These are phyloP conservation scores for Paedocypris sp. DNA, from an alignment of 2,113 vertebrate genomes.

Conservation along the genomic window DNA sequence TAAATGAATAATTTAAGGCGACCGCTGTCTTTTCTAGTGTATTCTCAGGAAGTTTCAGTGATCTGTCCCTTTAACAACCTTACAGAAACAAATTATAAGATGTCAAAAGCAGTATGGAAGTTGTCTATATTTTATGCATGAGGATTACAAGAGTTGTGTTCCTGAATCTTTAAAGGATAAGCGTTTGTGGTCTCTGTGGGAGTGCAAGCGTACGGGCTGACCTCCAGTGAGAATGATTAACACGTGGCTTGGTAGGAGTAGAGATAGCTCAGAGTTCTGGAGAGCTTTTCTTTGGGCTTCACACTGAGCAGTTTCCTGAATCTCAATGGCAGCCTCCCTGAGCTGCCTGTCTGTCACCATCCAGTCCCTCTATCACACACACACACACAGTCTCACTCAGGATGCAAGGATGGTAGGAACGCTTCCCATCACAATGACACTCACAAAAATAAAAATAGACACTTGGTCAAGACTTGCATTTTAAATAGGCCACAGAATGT, in stretches of 20 bases:
- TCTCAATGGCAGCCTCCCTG: slow-evolving; percentile 44
- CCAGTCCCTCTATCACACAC: slow-evolving; percentile 44
- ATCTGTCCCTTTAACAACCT: slow-evolving; percentile 18
- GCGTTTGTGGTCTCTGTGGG: not conserved
- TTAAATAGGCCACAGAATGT: not conserved
- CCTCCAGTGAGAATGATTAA: slow-evolving; percentile 50
- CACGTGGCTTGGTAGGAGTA: slow-evolving; percentile 47
- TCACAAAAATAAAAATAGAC: not conserved
- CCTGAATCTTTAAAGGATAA: not conserved
- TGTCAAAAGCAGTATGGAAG: not conserved
- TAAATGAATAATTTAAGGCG: no score
- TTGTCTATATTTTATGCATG: not conserved
- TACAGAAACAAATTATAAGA: not conserved
- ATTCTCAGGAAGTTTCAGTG: no score
- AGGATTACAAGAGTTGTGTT: not conserved
- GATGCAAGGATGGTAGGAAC: not conserved
- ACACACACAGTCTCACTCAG: not conserved
- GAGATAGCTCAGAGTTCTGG: slow-evolving; percentile 40
- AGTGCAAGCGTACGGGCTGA: slow-evolving; percentile 22
- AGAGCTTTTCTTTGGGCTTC: slow-evolving; percentile 57
- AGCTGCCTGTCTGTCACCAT: slow-evolving; percentile 43
- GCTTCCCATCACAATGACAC: not conserved
- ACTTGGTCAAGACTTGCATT: not conserved
- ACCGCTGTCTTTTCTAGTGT: no score
- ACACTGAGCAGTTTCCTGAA: slow-evolving; percentile 45